Conservation (phyloP, 37 sponge, comb jelly and placozoan species). For the Corticium candelabrum region DNA sequence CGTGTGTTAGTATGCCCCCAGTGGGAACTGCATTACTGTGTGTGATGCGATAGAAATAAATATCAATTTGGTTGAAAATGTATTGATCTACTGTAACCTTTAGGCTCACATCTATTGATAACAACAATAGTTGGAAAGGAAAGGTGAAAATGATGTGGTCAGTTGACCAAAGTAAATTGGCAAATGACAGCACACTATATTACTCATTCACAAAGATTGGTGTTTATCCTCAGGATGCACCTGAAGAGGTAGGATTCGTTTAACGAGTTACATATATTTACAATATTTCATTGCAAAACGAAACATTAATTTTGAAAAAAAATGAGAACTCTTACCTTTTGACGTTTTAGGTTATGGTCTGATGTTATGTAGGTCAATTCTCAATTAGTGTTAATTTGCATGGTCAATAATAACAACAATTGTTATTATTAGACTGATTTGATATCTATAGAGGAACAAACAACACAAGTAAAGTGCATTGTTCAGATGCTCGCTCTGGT, state of each 20-base stretch:
- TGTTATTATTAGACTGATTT: too few relatives aligned
- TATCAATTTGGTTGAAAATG: neutral
- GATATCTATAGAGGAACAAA: too few relatives aligned
- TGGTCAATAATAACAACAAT: too few relatives aligned
- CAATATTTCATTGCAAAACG: neutral
- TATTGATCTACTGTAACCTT: neutral
- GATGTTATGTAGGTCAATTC: neutral
- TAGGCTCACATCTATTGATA: conserved; percentile 9
- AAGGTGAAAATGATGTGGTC: conserved; percentile 11
- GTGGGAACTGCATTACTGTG: too few relatives aligned
- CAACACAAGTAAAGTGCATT: too few relatives aligned
- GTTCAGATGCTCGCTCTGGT: too few relatives aligned
- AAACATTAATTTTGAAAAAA: neutral
- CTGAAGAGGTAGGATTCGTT: conserved; percentile 1
- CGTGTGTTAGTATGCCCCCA: too few relatives aligned
- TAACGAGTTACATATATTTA: neutral
- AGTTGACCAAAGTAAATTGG: neutral
- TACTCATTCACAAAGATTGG: conserved; percentile 11
- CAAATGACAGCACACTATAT: neutral
- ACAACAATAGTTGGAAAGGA: neutral
- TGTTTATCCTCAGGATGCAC: conserved; percentile 11
- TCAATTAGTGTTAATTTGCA: neutral
- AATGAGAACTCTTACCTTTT: neutral
- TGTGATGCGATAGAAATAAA: too few relatives aligned
- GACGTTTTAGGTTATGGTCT: neutral